Evolutionary conservation across 2,888 invertebrate genomes (phyloP).

Genomic region (Hydriomena furcata): DNA sequence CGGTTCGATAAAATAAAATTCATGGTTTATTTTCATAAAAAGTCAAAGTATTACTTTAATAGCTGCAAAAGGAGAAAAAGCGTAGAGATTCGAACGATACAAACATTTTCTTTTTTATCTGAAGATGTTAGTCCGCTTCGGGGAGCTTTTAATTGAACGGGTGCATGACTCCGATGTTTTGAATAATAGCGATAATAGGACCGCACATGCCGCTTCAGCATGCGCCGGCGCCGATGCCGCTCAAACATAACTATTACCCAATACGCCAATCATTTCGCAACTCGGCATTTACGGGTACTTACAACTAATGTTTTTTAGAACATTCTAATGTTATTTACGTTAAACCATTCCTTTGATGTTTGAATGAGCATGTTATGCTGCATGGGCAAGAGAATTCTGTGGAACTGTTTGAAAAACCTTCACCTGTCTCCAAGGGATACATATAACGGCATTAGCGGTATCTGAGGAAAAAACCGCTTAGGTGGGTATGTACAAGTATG

Average conservation of each 20-base stretch:
- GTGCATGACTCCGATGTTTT: conserved; percentile 73
- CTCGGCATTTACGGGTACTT: conserved; percentile 23
- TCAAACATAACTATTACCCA: conserved; percentile 56
- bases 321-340: too few species aligned
- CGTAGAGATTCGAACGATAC: conserved; percentile 58
- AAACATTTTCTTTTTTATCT: conserved; percentile 57
- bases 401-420: conserved; percentile 26
- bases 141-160: conserved; percentile 69
- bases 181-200: conserved; percentile 68
- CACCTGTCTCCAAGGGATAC: conserved; percentile 31
- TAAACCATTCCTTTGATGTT: conserved; percentile 21
- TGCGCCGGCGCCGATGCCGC: conserved; percentile 5
- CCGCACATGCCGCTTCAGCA: conserved; percentile 52
- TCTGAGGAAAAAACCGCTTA: conserved; percentile 30
- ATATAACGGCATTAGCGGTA: conserved; percentile 36
- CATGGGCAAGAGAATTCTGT: conserved; percentile 22
- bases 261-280: conserved; percentile 34
- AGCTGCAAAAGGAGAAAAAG: conserved; percentile 68
- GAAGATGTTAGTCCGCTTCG: conserved; percentile 63
- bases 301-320: too few species aligned
- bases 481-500: conserved; percentile 11
- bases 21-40: conserved; percentile 65
- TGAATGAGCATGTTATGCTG: conserved; percentile 3
- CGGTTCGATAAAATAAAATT: conserved; percentile 70
- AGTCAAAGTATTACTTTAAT: conserved; percentile 68